Percentiles rank a stretch among this genome's conserved stretches.
Evolutionary conservation across 2,888 invertebrate species (phyloP).

Genomic region (Euzetes globulus): DNA sequence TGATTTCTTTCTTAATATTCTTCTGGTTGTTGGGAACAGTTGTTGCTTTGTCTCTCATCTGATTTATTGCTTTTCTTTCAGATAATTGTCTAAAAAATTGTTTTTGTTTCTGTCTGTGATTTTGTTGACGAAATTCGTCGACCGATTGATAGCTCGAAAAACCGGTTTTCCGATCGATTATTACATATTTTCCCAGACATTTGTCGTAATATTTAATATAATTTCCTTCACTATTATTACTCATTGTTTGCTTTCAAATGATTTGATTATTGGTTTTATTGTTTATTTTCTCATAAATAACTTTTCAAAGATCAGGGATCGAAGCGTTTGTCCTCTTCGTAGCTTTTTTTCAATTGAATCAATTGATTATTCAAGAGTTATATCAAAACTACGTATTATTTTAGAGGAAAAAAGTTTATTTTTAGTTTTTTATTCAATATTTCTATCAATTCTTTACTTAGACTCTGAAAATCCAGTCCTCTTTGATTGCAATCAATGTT

Average conservation of each 20-base stretch:
- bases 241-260: background rate
- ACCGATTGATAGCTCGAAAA: constrained; percentile 13
- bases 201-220: constrained; percentile 13
- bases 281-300: no score
- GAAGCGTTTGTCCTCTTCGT: no score
- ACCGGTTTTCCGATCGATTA: constrained; percentile 8
- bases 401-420: no score
- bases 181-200: background rate
- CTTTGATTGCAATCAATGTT: no score
- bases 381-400: no score
- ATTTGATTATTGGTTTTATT: background rate
- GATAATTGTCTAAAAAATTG: background rate
- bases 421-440: no score
- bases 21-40: background rate
- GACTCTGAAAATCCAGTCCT: no score
- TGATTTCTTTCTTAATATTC: background rate
- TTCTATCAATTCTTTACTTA: no score
- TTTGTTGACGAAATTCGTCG: background rate
- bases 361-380: no score
- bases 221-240: background rate
- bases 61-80: background rate
- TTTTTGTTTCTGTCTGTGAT: background rate
- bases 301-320: no score
- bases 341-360: no score
- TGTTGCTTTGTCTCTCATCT: background rate